phyloP scores from a whole-genome alignment of 2,888 invertebrate genomes.

The Microplitis deprimator region DNA sequence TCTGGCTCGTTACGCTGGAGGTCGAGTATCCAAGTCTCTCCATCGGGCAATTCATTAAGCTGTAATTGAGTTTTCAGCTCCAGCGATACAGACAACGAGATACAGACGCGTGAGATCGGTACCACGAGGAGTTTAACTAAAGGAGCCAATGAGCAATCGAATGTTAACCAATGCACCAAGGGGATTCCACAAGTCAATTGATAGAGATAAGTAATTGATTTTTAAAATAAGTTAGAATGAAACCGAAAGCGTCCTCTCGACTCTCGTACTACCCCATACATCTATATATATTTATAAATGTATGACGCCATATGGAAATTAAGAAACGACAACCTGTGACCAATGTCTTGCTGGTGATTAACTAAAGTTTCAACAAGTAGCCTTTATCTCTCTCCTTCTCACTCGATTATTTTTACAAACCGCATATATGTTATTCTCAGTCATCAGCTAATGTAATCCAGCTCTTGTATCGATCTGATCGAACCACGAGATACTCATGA shows the following conservation, averaged over 20 bases:
- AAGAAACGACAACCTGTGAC: conserved; percentile 67
- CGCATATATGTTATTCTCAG: conserved; percentile 1
- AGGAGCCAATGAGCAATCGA: conserved; percentile 15
- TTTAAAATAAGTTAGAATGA: not conserved
- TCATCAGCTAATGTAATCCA: conserved; percentile 21
- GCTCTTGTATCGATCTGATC: conserved; percentile 31
- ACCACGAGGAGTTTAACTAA: conserved; percentile 31
- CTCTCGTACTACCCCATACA: not conserved
- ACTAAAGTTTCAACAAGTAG: conserved; percentile 69
- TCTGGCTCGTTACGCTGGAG: conserved; percentile 48
- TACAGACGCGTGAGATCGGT: conserved; percentile 58
- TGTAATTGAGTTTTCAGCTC: conserved; percentile 71
- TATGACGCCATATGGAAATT: conserved; percentile 58
- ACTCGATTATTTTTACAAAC: not conserved
- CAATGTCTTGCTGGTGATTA: conserved; percentile 69
- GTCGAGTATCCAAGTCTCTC: conserved; percentile 49
- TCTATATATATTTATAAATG: not conserved
- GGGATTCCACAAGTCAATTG: conserved; percentile 23
- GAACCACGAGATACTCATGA: conserved; percentile 30
- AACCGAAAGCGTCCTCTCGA: not conserved
- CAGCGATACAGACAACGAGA: conserved; percentile 64
- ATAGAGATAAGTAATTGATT: conserved; percentile 34
- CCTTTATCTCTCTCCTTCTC: not conserved
- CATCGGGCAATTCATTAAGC: conserved; percentile 69
- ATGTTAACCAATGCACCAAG: not conserved